Base-by-base conservation (phyloP, 2,888 invertebrate genomes). In the Nebria brevicollis region DNA sequence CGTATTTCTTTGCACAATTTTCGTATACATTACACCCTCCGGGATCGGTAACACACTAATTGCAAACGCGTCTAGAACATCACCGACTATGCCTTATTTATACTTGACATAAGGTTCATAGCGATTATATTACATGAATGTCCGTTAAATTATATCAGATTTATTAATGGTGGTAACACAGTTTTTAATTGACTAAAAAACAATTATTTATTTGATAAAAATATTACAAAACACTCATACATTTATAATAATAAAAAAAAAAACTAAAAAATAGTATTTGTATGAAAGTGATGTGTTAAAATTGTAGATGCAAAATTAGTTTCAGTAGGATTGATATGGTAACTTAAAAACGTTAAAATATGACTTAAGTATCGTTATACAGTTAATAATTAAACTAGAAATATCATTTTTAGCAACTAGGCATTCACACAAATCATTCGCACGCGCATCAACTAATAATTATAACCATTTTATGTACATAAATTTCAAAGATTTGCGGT, bases 401-500 rank as follows among this genome's bases (percentile, higher is more conserved):
- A 72, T 72, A 72, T 41, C 10, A 73, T 73, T 41, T 41, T n/a
- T 73, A 68, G 42, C 41, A 73, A 73, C 11, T 73, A 73, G 11
- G 11, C 73, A 73, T 73, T 73, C 73, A 73, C 41, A 41, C 41
- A 7, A 20, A 26, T 3, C 73, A 73, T 11, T 73, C 73, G 54
- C 54, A 42, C 73, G 13, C 73, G 15, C n/a, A n/a, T 73, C 43
- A 15, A 73, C 73, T 73, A 73, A 72, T 34, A 34, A 41, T 13
- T 73, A 73, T 73, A 73, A 73, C 73, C 73, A 73, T 73, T 73
- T 15, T 73, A 73, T 73, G 73, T 73, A 73, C 73, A 73, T 26
- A 73, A 73, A n/a, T 26, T 70, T 70, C 70, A 26, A 70, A 70
- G 70, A 70, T 11, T 70, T 70, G 70, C 13, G 34, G 70, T 70